Evolutionary conservation across 1,140 invertebrate genomes (phyloP).

Genomic region (Drosophila ficusphila): DNA sequence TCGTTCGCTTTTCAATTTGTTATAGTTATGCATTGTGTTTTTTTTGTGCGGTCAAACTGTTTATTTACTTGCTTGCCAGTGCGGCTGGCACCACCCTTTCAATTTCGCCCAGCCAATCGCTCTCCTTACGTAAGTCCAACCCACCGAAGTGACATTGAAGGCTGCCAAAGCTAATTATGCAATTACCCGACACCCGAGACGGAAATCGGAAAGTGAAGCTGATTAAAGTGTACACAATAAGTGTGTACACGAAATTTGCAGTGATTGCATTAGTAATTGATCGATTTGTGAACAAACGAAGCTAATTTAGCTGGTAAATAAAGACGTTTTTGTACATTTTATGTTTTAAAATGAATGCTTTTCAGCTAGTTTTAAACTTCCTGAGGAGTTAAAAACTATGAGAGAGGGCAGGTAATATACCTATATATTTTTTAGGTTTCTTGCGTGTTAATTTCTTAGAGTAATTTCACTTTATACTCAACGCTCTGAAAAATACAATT

Average conservation of each 20-base stretch:
- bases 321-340: not conserved
- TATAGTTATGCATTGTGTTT: constrained; percentile 67
- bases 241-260: constrained; percentile 11
- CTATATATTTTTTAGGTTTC: not conserved
- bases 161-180: constrained; percentile 67
- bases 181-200: constrained; percentile 55
- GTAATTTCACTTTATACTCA: constrained; percentile 24
- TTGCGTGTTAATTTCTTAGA: not conserved
- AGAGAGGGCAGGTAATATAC: too few species aligned
- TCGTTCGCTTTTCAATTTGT: constrained; percentile 63
- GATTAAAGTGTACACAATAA: constrained; percentile 26
- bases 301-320: constrained; percentile 12
- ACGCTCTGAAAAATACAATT: not conserved
- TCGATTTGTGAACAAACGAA: constrained; percentile 10
- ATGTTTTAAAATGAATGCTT: not conserved
- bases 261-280: constrained; percentile 29
- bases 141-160: constrained; percentile 61
- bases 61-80: constrained; percentile 21
- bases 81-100: constrained; percentile 45
- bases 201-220: constrained; percentile 49
- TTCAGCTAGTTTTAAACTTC: too few species aligned
- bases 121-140: constrained; percentile 59
- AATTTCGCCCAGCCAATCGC: constrained; percentile 39
- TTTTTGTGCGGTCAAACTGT: constrained; percentile 36
- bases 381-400: too few species aligned